A percentile compares a stretch with the other conserved stretches of the same genome.
phyloP scores from a whole-genome alignment of 2,113 vertebrate genomes.

The Microtus ochrogaster region DNA sequence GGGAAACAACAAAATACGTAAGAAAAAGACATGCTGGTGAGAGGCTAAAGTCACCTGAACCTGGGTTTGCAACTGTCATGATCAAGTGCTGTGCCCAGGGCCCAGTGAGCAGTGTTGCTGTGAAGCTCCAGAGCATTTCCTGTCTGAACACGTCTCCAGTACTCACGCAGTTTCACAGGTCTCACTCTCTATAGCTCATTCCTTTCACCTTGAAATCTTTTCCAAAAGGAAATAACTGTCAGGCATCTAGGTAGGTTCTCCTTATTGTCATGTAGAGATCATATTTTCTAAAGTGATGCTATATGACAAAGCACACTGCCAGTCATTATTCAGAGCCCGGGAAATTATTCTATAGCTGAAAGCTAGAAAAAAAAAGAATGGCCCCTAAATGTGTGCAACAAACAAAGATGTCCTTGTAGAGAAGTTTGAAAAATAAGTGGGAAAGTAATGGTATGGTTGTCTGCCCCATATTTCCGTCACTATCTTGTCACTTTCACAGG shows the following conservation, averaged over 20 bases:
- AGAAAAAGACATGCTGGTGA: neutral
- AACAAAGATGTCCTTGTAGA: constrained; percentile 49
- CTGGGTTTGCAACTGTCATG: neutral
- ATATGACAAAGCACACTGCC: constrained; percentile 39
- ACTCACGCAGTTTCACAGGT: neutral
- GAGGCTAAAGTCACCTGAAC: neutral
- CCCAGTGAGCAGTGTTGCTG: neutral
- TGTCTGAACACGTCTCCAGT: neutral
- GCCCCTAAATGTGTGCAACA: constrained; percentile 9
- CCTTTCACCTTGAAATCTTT: constrained; percentile 38
- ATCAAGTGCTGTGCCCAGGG: neutral
- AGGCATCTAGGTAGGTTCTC: neutral
- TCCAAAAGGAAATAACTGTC: neutral
- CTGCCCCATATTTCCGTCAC: constrained; percentile 10
- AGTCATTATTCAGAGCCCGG: constrained; percentile 38
- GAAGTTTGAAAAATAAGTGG: constrained; percentile 11
- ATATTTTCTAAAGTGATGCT: constrained; percentile 56
- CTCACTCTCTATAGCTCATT: neutral
- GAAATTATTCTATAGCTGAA: constrained; percentile 39
- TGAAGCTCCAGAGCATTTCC: neutral
- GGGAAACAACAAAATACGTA: neutral
- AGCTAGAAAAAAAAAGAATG: constrained; percentile 1
- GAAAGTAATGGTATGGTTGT: constrained; percentile 16
- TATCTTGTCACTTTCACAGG: neutral
- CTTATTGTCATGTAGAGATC: constrained; percentile 40